Conservation (phyloP, 2,888 invertebrate species). For the Cheilosia vernalis region DNA sequence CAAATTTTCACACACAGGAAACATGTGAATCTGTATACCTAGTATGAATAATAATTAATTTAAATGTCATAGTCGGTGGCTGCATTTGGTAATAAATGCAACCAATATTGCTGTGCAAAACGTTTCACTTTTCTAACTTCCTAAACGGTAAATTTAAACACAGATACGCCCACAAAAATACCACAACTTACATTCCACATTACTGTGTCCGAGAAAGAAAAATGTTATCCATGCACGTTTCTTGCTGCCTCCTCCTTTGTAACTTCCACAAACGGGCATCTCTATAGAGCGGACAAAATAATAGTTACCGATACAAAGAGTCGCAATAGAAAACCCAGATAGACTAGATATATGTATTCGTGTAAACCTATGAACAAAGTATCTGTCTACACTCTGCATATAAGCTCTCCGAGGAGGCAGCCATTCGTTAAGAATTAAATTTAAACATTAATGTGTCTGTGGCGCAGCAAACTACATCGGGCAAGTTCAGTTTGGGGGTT, state of each 20-base stretch:
- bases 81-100: conserved; percentile 2
- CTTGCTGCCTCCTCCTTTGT: conserved; percentile 22
- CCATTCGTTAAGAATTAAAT: conserved; percentile 63
- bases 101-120: conserved; percentile 4
- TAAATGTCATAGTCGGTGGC: background rate
- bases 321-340: conserved; percentile 1
- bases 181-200: conserved; percentile 39
- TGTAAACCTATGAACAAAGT: conserved; percentile 3
- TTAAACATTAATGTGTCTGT: conserved; percentile 64
- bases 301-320: conserved; percentile 10
- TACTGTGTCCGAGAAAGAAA: conserved; percentile 24
- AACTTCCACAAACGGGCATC: conserved; percentile 49
- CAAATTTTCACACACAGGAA: conserved; percentile 22
- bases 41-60: conserved; percentile 11
- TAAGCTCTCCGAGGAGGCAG: conserved; percentile 32
- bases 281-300: conserved; percentile 23
- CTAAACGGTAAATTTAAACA: conserved; percentile 17
- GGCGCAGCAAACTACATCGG: conserved; percentile 19
- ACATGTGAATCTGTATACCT: background rate
- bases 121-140: conserved; percentile 61
- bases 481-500: conserved; percentile 58
- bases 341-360: background rate
- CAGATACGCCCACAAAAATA: conserved; percentile 54
- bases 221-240: conserved; percentile 52
- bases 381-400: conserved; percentile 19